phyloP scores from a whole-genome alignment of 92 coral and sea anemone genomes.

The Bergia sp. region DNA sequence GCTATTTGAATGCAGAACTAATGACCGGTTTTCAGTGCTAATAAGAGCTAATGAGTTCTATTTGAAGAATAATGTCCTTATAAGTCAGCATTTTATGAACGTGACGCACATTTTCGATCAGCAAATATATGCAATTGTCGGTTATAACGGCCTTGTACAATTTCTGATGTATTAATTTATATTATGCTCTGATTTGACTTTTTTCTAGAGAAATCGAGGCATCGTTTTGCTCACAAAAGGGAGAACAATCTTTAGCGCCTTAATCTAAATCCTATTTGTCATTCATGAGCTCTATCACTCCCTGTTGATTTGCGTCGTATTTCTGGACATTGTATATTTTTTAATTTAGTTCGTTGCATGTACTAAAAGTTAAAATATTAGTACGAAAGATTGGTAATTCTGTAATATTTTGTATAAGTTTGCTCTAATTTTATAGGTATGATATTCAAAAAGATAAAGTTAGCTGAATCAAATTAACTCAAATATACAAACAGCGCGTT shows the following conservation, averaged over 20 bases:
- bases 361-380: too few species aligned
- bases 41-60: conserved; percentile 36
- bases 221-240: background rate
- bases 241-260: too few species aligned
- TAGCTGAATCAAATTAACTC: conserved; percentile 30
- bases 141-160: background rate
- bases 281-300: background rate
- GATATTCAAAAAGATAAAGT: conserved; percentile 15
- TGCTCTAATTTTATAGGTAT: background rate
- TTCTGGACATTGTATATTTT: background rate
- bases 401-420: background rate
- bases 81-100: background rate
- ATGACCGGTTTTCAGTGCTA: conserved; percentile 16
- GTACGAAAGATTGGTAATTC: background rate
- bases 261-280: background rate
- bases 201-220: background rate
- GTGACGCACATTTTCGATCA: background rate
- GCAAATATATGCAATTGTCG: background rate
- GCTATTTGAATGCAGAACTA: conserved; percentile 35
- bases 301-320: background rate
- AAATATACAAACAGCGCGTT: conserved; percentile 44
- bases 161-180: too few species aligned
- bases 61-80: conserved; percentile 13
- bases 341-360: background rate
- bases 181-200: background rate